Conservation (phyloP, 2,797 vertebrate species). For the Tangara arthus region DNA sequence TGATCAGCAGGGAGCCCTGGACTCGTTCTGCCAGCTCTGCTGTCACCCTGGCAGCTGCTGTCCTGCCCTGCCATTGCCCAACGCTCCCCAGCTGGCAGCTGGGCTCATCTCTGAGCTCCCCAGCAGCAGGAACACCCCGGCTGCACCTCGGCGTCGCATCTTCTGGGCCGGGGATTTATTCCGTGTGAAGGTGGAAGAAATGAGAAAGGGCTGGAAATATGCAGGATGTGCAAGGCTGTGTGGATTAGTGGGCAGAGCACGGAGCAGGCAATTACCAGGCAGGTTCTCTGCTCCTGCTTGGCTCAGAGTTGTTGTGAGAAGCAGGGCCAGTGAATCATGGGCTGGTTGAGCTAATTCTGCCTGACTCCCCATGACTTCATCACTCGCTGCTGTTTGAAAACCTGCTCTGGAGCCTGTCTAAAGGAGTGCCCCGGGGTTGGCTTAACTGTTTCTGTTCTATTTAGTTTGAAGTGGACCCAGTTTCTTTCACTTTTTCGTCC, state of each 20-base stretch:
- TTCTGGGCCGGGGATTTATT: background rate
- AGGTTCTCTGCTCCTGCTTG: background rate
- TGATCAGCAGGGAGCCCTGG: background rate
- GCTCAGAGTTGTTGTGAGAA: background rate
- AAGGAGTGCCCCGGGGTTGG: slow-evolving; percentile 38
- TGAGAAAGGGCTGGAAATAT: background rate
- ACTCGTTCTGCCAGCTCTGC: slow-evolving; percentile 32
- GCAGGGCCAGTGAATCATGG: slow-evolving; percentile 24
- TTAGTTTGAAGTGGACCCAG: background rate
- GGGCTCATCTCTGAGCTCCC: background rate
- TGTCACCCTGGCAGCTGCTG: background rate
- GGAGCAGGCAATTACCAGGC: background rate
- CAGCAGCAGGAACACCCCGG: background rate
- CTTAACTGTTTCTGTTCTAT: slow-evolving; percentile 58
- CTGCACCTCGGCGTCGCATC: background rate
- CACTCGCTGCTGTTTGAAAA: background rate
- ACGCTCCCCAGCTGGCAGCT: background rate
- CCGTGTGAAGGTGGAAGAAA: background rate
- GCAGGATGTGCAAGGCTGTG: background rate
- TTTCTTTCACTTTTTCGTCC: background rate
- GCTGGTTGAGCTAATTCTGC: slow-evolving; percentile 25
- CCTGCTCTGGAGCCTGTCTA: slow-evolving; percentile 7
- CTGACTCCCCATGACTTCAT: slow-evolving; percentile 53
- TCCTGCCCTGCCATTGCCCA: background rate
- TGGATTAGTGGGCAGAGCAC: slow-evolving; percentile 15